Evolutionary conservation across 2,888 invertebrate species (phyloP), one percentile per base, ranked within the genome.

Genomic region (Leptopilina syphax): DNA sequence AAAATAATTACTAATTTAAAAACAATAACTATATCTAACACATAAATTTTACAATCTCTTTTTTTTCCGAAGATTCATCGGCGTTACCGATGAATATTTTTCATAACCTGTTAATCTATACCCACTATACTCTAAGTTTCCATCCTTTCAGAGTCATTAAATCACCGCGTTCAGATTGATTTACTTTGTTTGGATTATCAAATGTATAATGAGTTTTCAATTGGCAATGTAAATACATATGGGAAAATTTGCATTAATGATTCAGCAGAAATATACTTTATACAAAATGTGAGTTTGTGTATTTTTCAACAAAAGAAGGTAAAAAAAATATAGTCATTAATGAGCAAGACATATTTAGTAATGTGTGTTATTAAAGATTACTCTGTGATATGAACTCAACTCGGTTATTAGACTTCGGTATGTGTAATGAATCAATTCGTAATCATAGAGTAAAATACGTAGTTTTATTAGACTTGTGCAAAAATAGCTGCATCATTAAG

Each of bases 391-490:
- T 34, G 41, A 10, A 60, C 6, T n/a, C 73, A 73, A 60, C 57
- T 57, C n/a, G n/a, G n/a, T 73, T 60, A 57, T 73, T 73, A 73
- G 27, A 54, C 73, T 57, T 73, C n/a, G 73, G 57, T 34, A 57
- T 73, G 34, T 73, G 57, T 73, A 73, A 73, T 73, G 73, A 73
- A 73, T 73, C 41, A 73, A 73, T 60, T 57, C 9, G 34, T 73
- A 60, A 73, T 60, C 57, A 73, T 27, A 73, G 8, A 60, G 73
- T n/a, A 60, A 73, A 73, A 73, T 34, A n/a, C 34, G 34, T 73
- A 54, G 70, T 57, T 73, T 73, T 73, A 73, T 73, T 57, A 57
- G 34, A 34, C 57, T 73, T 54, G 24, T 34, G 34, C 34, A 57
- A 57, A 57, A 70, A 57, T n/a, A 27, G 57, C n/a, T 57, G 54